These are phyloP conservation scores for Mionectes macconnelli DNA, from an alignment of 2,113 vertebrate genomes.

Conservation along the genomic window DNA sequence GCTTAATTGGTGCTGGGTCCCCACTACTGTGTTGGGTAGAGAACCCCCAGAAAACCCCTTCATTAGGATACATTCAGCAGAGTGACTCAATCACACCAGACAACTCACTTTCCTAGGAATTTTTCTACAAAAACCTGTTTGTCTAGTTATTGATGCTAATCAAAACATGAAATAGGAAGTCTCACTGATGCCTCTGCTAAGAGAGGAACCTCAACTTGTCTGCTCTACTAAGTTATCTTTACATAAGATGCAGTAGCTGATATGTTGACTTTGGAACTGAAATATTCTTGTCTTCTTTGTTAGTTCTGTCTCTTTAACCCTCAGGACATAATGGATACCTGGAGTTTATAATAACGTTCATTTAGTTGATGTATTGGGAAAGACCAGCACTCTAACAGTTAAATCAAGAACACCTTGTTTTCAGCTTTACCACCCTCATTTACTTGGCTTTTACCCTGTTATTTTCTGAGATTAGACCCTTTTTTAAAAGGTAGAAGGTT, in stretches of 20 bases:
- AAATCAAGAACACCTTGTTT: slow-evolving; percentile 47
- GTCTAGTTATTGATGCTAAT: background rate
- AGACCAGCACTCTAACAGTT: background rate
- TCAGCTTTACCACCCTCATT: slow-evolving; percentile 29
- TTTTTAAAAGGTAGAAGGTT: slow-evolving; percentile 60
- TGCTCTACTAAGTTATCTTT: background rate
- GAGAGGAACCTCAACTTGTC: background rate
- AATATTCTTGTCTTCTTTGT: background rate
- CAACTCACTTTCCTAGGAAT: background rate
- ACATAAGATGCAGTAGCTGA: background rate
- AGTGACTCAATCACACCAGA: background rate
- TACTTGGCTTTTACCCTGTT: slow-evolving; percentile 32
- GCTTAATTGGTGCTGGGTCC: background rate
- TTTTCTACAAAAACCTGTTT: background rate
- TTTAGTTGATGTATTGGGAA: background rate
- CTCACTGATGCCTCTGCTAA: background rate
- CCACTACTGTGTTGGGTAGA: background rate
- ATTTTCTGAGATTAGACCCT: slow-evolving; percentile 63
- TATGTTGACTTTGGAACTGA: background rate
- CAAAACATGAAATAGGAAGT: background rate
- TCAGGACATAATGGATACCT: background rate
- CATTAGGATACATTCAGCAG: background rate
- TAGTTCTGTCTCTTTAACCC: background rate
- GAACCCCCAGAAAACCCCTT: background rate
- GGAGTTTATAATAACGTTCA: background rate